These are phyloP conservation scores for Scomber colias DNA, from an alignment of 2,113 vertebrate genomes.

Conservation along the genomic window DNA sequence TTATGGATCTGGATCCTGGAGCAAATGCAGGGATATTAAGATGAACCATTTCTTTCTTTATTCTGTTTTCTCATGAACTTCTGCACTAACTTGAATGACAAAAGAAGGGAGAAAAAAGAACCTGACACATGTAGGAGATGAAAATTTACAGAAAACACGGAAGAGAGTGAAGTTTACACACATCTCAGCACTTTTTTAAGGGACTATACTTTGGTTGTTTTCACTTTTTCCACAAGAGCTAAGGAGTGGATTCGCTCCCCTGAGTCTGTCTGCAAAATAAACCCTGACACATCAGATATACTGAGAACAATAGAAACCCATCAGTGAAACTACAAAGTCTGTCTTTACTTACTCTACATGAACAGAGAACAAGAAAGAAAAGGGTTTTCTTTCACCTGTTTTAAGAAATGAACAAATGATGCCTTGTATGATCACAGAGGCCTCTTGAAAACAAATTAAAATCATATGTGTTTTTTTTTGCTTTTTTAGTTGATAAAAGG, in stretches of 20 bases:
- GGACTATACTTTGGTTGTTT: neutral
- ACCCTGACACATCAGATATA: neutral
- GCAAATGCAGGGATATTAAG: neutral
- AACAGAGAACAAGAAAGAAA: neutral
- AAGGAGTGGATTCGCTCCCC: neutral
- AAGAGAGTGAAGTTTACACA: neutral
- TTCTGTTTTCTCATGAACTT: too few species aligned
- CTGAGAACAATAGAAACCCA: neutral
- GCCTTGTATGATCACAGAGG: neutral
- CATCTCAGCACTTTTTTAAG: conserved; percentile 1
- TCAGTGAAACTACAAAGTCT: neutral
- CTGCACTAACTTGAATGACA: neutral
- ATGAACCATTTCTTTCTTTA: neutral
- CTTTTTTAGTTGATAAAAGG: neutral
- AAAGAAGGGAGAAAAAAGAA: neutral
- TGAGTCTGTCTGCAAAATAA: neutral
- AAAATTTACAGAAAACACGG: neutral
- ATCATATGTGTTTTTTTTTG: neutral
- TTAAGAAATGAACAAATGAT: neutral
- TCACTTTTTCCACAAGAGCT: neutral
- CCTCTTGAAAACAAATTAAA: neutral
- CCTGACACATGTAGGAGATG: neutral
- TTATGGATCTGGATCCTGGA: neutral
- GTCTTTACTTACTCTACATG: neutral
- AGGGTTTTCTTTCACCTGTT: conserved; percentile 9